Percentiles rank a stretch among this genome's conserved stretches.
These are phyloP conservation scores for Limnephilus rhombicus DNA, from an alignment of 2,888 invertebrate genomes.

Conservation along the genomic window DNA sequence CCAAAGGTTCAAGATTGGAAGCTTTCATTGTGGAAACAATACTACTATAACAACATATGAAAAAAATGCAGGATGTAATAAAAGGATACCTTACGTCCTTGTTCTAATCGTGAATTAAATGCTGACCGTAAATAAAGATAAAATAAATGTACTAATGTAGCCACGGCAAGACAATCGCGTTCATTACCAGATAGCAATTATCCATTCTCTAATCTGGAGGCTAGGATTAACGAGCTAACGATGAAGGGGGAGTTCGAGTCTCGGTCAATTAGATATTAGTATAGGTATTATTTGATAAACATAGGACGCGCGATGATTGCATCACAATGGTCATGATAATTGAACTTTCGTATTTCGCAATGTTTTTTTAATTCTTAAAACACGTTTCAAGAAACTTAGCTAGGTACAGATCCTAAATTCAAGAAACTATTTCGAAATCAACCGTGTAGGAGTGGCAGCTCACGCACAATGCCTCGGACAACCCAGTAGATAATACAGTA, in stretches of 20 bases:
- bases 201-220: neutral
- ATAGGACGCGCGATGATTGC: neutral
- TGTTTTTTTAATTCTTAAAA: neutral
- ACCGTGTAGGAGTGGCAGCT: conserved; percentile 28
- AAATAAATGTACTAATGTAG: neutral
- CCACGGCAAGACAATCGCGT: neutral
- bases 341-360: neutral
- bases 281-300: neutral
- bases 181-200: neutral
- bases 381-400: neutral
- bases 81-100: neutral
- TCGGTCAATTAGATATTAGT: neutral
- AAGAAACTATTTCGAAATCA: conserved; percentile 27
- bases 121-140: neutral
- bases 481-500: neutral
- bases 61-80: neutral
- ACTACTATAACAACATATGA: no score
- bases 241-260: neutral
- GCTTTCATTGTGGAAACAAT: neutral
- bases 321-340: neutral
- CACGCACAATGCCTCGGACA: conserved; percentile 37
- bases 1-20: neutral
- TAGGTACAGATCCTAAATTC: conserved; percentile 25
- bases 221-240: neutral
- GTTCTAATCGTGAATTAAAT: neutral